A percentile compares a stretch with the other conserved stretches of the same genome.
These are phyloP conservation scores for Lepus oiostolus DNA, from an alignment of 2,797 vertebrate species.

Conservation along the genomic window DNA sequence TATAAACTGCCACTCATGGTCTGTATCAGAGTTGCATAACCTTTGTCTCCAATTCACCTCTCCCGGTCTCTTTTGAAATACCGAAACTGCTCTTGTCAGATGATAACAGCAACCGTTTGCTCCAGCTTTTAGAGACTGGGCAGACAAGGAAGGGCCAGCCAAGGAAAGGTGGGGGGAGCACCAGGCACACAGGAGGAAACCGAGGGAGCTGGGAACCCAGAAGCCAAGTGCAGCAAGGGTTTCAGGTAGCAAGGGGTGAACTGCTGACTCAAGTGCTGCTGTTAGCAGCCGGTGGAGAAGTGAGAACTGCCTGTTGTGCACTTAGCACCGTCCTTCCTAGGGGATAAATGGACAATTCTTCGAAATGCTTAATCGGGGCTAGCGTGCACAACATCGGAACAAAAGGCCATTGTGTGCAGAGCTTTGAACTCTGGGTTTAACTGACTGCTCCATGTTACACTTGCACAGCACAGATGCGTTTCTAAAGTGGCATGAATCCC, in stretches of 20 bases:
- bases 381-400: not conserved
- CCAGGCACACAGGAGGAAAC: not conserved
- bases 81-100: not conserved
- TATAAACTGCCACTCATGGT: not conserved
- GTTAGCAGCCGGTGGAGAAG: rapidly evolving
- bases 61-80: not conserved
- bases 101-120: not conserved
- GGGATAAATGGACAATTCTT: not conserved
- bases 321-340: not conserved
- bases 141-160: not conserved
- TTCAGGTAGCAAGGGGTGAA: not conserved
- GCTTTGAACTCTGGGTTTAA: not conserved
- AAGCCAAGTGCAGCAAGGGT: not conserved
- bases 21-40: too few relatives aligned
- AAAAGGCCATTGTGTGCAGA: not conserved
- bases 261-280: too few relatives aligned
- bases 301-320: rapidly evolving
- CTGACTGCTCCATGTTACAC: not conserved
- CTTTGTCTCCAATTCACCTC: not conserved
- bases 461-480: rapidly evolving
- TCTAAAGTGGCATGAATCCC: not conserved
- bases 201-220: not conserved
- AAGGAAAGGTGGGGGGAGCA: not conserved
- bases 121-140: not conserved
- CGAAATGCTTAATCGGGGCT: not conserved